A percentile compares a stretch with the other conserved stretches of the same genome.
These are phyloP conservation scores for Adoxophyes honmai DNA, from an alignment of 1,140 invertebrate genomes.

Conservation along the genomic window DNA sequence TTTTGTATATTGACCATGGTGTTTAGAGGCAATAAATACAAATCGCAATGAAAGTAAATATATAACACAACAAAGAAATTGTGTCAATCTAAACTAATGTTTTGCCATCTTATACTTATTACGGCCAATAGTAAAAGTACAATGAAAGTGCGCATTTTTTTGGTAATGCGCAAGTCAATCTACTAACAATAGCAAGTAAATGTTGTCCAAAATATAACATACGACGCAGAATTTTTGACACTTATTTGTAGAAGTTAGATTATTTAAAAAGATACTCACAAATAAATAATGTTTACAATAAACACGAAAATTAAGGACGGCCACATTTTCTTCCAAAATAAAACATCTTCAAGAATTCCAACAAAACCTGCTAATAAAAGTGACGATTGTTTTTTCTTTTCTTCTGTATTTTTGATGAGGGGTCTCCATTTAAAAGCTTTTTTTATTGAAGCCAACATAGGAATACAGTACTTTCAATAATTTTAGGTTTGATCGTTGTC, in stretches of 20 bases:
- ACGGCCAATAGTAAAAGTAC: too few relatives aligned
- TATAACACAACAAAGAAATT: too few relatives aligned
- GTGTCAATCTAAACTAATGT: too few relatives aligned
- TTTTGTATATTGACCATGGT: too few relatives aligned
- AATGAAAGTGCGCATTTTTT: constrained; percentile 4
- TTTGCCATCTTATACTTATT: too few relatives aligned
- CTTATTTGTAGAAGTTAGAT: too few relatives aligned
- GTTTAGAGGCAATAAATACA: too few relatives aligned
- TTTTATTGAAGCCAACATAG: constrained; percentile 31
- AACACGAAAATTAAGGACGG: constrained; percentile 56
- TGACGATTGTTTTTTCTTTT: constrained; percentile 27
- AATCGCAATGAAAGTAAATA: too few relatives aligned
- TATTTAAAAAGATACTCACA: constrained; percentile 55
- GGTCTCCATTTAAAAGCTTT: constrained; percentile 35
- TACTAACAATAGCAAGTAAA: background rate
- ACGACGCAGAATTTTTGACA: too few relatives aligned
- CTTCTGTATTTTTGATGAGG: constrained; percentile 20
- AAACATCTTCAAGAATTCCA: constrained; percentile 54
- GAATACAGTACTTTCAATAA: background rate
- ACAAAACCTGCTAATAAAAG: constrained; percentile 34
- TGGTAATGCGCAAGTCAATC: background rate
- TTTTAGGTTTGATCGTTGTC: background rate
- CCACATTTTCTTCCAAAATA: constrained; percentile 68
- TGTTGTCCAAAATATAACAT: too few relatives aligned
- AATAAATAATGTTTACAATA: constrained; percentile 47